A percentile compares a stretch with the other conserved stretches of the same genome.
These are phyloP conservation scores for Alfaro cultratus DNA, from an alignment of 2,797 vertebrate genomes.

Conservation along the genomic window DNA sequence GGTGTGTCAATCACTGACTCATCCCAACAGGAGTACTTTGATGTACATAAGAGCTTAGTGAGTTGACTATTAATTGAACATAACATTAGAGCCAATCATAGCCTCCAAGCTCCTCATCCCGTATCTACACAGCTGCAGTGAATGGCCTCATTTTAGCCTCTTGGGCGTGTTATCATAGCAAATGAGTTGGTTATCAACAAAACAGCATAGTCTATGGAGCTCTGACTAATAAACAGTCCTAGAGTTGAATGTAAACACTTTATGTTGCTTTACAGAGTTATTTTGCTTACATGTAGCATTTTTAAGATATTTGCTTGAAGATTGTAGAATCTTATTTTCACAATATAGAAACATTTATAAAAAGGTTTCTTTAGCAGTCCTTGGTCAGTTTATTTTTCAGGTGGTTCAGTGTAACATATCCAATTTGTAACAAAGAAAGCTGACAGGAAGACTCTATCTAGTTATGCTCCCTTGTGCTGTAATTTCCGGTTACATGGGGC, in stretches of 20 bases:
- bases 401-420: slow-evolving; percentile 1
- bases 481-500: slow-evolving; percentile 73
- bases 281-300: neutral
- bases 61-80: slow-evolving; percentile 69
- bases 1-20: slow-evolving; percentile 59
- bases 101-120: slow-evolving; percentile 44
- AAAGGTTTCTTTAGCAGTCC: slow-evolving; percentile 11
- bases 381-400: slow-evolving; percentile 32
- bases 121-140: slow-evolving; percentile 56
- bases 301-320: slow-evolving; percentile 15
- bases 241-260: slow-evolving; percentile 36
- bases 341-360: slow-evolving; percentile 23
- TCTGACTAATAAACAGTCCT: slow-evolving; percentile 60
- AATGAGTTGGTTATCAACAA: slow-evolving; percentile 70
- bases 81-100: slow-evolving; percentile 61
- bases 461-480: slow-evolving; percentile 51
- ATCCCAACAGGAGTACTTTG: slow-evolving; percentile 57
- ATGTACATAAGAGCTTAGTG: slow-evolving; percentile 46
- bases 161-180: slow-evolving; percentile 68
- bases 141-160: slow-evolving; percentile 64
- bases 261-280: slow-evolving; percentile 16
- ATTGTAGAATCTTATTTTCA: slow-evolving; percentile 16
- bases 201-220: slow-evolving; percentile 27
- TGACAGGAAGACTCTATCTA: slow-evolving; percentile 35
- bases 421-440: slow-evolving; percentile 10